These are phyloP conservation scores for Andricus quercusramuli DNA, from an alignment of 2,888 invertebrate species.

Conservation along the genomic window DNA sequence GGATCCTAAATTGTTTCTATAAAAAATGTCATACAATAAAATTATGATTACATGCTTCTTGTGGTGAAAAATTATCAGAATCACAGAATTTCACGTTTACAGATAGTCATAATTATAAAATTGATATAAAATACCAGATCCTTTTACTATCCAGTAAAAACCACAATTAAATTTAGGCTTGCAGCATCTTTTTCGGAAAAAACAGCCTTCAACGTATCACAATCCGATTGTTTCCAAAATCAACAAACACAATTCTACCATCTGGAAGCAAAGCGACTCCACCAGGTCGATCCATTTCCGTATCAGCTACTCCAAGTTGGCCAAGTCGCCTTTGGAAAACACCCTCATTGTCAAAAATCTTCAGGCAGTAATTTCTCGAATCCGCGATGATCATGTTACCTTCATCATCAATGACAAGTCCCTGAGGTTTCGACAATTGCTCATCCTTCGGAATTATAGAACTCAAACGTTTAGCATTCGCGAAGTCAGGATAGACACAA, in stretches of 20 bases:
- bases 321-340: slow-evolving; percentile 66
- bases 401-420: slow-evolving; percentile 91
- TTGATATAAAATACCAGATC: too few relatives aligned
- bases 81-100: too few relatives aligned
- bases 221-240: slow-evolving; percentile 81
- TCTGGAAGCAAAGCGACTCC: slow-evolving; percentile 86
- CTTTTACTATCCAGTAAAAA: too few relatives aligned
- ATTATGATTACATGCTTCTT: too few relatives aligned
- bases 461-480: slow-evolving; percentile 77
- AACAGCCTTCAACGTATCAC: slow-evolving; percentile 76
- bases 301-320: slow-evolving; percentile 80
- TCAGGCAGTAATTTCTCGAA: slow-evolving; percentile 90
- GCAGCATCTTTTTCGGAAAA: too few relatives aligned
- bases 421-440: slow-evolving; percentile 86
- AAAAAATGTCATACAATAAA: too few relatives aligned
- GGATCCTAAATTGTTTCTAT: too few relatives aligned
- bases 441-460: slow-evolving; percentile 81
- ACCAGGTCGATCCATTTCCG: slow-evolving; percentile 93
- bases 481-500: slow-evolving; percentile 84
- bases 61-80: too few relatives aligned
- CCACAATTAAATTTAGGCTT: too few relatives aligned
- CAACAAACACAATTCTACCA: slow-evolving; percentile 80
- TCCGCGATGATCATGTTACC: slow-evolving; percentile 96
- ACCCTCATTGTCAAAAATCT: slow-evolving; percentile 75
- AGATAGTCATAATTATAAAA: too few relatives aligned